These are phyloP conservation scores for Caenorhabditis sp. DNA, from an alignment of 2,888 invertebrate genomes.

Conservation along the genomic window DNA sequence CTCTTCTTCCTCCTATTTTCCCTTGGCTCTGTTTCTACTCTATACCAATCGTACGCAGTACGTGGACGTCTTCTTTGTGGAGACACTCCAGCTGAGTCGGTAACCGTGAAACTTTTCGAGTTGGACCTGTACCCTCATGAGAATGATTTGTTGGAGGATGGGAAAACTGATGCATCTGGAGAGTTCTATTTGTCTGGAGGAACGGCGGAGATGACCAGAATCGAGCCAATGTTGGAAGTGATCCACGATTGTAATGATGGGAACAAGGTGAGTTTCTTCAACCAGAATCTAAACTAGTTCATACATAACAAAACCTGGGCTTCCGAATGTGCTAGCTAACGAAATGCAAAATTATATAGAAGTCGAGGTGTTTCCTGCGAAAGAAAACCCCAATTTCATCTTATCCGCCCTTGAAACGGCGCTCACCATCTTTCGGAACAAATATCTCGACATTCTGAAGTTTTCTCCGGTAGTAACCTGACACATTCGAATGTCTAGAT, in stretches of 20 bases:
- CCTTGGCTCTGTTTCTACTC: not conserved
- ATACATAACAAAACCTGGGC: too few species aligned
- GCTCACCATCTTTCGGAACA: too few species aligned
- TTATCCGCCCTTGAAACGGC: too few species aligned
- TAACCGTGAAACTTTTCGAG: slow-evolving; percentile 74
- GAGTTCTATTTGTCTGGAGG: slow-evolving; percentile 64
- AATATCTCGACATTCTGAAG: too few species aligned
- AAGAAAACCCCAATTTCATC: too few species aligned
- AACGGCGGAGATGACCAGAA: slow-evolving; percentile 73
- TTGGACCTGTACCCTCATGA: slow-evolving; percentile 73
- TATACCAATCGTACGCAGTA: slow-evolving; percentile 73
- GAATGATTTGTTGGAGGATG: slow-evolving; percentile 73
- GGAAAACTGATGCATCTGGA: slow-evolving; percentile 71
- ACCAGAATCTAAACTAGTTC: too few species aligned
- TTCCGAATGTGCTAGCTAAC: too few species aligned
- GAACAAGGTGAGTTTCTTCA: slow-evolving; percentile 58
- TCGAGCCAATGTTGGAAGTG: slow-evolving; percentile 74
- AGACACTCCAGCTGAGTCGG: slow-evolving; percentile 62
- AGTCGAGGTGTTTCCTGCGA: too few species aligned
- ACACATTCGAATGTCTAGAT: too few species aligned
- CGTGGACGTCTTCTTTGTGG: slow-evolving; percentile 73
- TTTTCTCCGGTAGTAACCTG: too few species aligned
- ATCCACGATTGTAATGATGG: slow-evolving; percentile 76
- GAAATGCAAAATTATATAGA: too few species aligned
- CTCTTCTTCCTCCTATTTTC: not conserved